A percentile compares a stretch with the other conserved stretches of the same genome.
phyloP scores from a whole-genome alignment of 2,113 vertebrate species.

The Sapajus apella region DNA sequence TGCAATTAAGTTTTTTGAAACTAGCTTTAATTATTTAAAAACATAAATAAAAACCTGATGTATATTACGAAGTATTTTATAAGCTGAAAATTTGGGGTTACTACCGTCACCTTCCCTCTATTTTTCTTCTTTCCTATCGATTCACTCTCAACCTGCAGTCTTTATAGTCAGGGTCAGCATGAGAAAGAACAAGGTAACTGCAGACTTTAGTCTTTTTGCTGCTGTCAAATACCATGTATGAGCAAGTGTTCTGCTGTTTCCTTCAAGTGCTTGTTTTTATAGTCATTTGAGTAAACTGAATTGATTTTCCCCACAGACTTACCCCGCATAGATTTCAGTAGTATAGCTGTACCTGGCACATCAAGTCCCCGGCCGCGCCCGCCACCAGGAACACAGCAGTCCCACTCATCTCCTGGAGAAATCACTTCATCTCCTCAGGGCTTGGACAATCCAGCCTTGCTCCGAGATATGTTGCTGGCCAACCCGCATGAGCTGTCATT shows the following conservation, averaged over 20 bases:
- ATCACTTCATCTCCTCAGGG: constrained; percentile 88
- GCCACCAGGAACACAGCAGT: constrained; percentile 29
- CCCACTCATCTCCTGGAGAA: constrained; percentile 79
- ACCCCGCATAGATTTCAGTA: constrained; percentile 97
- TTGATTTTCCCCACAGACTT: constrained; percentile 85
- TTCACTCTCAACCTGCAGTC: background rate
- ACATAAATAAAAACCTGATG: background rate
- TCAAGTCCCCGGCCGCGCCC: constrained; percentile 83
- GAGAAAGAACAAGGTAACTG: background rate
- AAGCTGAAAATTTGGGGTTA: background rate
- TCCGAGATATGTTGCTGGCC: constrained; percentile 96
- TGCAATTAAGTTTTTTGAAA: background rate
- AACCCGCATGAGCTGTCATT: constrained; percentile 98
- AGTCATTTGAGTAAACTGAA: constrained; percentile 40
- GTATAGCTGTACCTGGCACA: constrained; percentile 94
- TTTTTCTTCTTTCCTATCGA: background rate
- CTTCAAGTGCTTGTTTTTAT: background rate
- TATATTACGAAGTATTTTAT: background rate
- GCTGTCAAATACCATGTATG: background rate
- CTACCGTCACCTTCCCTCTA: background rate
- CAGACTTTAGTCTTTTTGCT: background rate
- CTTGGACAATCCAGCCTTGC: constrained; percentile 93
- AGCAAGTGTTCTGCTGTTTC: background rate
- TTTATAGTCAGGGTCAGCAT: background rate
- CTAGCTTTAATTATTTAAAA: background rate